These are phyloP conservation scores for Epinotia demarniana DNA, from an alignment of 2,888 invertebrate species.

Conservation along the genomic window DNA sequence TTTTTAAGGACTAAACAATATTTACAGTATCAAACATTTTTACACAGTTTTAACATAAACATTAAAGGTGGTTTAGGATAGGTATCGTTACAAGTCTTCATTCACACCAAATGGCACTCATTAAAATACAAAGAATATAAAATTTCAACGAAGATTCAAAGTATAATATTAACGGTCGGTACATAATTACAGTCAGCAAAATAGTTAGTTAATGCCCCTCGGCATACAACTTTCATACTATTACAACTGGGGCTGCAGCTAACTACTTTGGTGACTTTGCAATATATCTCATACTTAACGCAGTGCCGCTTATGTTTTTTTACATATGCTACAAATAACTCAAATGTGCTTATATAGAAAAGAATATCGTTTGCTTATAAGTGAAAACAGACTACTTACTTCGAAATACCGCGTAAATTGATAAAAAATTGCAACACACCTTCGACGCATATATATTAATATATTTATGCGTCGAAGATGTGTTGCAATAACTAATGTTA, in stretches of 20 bases:
- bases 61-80: conserved; percentile 61
- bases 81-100: conserved; percentile 37
- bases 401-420: not conserved
- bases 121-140: conserved; percentile 36
- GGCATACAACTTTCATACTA: too few species aligned
- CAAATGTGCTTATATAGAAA: not conserved
- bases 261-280: not conserved
- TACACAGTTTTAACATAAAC: conserved; percentile 50
- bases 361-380: not conserved
- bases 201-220: not conserved
- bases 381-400: not conserved
- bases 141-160: not conserved
- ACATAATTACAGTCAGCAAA: not conserved
- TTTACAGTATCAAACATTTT: conserved; percentile 54
- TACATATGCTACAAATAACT: not conserved
- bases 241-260: too few species aligned
- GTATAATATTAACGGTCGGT: not conserved
- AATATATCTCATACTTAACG: not conserved
- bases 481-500: too few species aligned
- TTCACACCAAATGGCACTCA: conserved; percentile 66
- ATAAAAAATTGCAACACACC: too few species aligned
- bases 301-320: not conserved
- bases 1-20: conserved; percentile 46
- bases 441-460: not conserved
- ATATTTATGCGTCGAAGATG: too few species aligned